A percentile compares a stretch with the other conserved stretches of the same genome.
These are phyloP conservation scores for Drosophila bipectinata DNA, from an alignment of 1,140 invertebrate genomes.

Conservation along the genomic window DNA sequence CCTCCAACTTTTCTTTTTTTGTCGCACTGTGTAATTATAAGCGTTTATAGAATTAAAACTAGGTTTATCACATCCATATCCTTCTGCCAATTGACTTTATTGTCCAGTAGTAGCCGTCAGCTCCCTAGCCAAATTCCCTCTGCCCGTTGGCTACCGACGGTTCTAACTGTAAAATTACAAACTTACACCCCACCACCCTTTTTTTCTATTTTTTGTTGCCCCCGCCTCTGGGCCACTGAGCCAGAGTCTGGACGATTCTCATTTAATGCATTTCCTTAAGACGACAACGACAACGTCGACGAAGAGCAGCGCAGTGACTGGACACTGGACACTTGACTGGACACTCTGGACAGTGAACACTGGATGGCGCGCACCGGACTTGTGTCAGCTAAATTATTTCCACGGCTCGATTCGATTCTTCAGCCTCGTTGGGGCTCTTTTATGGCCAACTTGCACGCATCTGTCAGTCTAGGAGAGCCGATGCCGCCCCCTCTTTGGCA, in stretches of 20 bases:
- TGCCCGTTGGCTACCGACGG: constrained; percentile 33
- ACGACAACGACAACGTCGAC: constrained; percentile 51
- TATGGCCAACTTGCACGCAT: constrained; percentile 79
- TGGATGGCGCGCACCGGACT: constrained; percentile 29
- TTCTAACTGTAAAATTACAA: constrained; percentile 70
- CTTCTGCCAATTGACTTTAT: constrained; percentile 30
- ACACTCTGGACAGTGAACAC: constrained; percentile 53
- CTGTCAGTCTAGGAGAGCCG: constrained; percentile 58
- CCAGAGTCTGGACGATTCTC: constrained; percentile 47
- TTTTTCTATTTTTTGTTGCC: not conserved
- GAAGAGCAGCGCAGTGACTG: constrained; percentile 28
- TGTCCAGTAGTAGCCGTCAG: constrained; percentile 36
- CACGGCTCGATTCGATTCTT: constrained; percentile 58
- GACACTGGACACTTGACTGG: constrained; percentile 51
- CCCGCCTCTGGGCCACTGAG: constrained; percentile 5
- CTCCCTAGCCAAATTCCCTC: constrained; percentile 19
- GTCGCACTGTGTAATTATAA: too few relatives aligned
- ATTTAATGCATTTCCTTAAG: constrained; percentile 80
- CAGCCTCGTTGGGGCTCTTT: constrained; percentile 66
- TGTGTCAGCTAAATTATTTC: constrained; percentile 75
- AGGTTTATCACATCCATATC: not conserved
- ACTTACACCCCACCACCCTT: constrained; percentile 26
- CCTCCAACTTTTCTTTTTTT: too few relatives aligned
- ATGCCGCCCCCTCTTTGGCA: constrained; percentile 1
- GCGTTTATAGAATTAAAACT: not conserved